Conservation (phyloP, 1,140 invertebrate species). For the Drosophila melanica region DNA sequence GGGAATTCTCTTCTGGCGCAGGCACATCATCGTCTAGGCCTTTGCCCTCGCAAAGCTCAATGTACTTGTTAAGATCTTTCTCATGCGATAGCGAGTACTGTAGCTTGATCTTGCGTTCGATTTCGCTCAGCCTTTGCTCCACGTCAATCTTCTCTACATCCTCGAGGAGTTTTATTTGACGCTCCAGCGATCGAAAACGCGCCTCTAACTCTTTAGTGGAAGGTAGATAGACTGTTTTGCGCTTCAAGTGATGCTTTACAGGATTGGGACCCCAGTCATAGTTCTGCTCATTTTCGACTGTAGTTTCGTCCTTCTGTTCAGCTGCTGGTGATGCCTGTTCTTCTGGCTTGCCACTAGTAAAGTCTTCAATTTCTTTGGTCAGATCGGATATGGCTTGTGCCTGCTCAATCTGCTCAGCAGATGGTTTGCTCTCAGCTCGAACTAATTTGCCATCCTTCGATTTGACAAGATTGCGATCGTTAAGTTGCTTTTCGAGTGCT, state of each 20-base stretch:
- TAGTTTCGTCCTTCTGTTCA: background rate
- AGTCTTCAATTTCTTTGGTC: constrained; percentile 71
- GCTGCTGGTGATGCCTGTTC: constrained; percentile 5
- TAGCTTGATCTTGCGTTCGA: constrained; percentile 77
- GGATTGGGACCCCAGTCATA: constrained; percentile 79
- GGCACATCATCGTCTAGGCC: constrained; percentile 63
- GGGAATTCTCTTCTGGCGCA: background rate
- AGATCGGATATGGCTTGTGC: constrained; percentile 70
- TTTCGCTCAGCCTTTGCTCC: constrained; percentile 70
- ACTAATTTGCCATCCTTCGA: constrained; percentile 71
- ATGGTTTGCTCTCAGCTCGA: constrained; percentile 38
- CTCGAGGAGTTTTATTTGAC: constrained; percentile 76
- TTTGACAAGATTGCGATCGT: constrained; percentile 68
- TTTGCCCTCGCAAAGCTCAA: constrained; percentile 76
- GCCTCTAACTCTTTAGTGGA: constrained; percentile 78
- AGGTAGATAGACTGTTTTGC: constrained; percentile 73
- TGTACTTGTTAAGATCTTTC: constrained; percentile 74
- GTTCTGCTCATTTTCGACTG: constrained; percentile 37
- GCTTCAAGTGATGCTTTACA: constrained; percentile 73
- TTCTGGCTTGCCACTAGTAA: constrained; percentile 55
- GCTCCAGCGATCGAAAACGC: constrained; percentile 72
- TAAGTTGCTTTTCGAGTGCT: constrained; percentile 75
- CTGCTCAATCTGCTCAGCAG: constrained; percentile 55
- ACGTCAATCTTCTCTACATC: constrained; percentile 82
- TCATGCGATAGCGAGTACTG: constrained; percentile 79